phyloP scores from a whole-genome alignment of 2,113 vertebrate genomes.

The Ctenomys sociabilis region DNA sequence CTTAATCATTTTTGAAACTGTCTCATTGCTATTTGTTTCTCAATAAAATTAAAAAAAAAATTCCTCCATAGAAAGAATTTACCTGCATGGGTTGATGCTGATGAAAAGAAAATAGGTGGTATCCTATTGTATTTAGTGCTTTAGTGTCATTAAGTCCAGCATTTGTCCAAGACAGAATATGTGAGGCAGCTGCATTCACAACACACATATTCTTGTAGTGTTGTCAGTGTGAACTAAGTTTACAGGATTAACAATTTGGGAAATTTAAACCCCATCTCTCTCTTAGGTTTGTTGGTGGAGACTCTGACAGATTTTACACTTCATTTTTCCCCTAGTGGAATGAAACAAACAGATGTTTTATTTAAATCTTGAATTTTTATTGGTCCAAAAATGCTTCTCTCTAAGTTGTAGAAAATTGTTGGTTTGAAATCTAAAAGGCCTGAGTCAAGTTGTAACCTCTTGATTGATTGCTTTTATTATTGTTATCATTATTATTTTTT shows the following conservation, averaged over 20 bases:
- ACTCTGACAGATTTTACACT: not conserved
- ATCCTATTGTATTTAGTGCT: not conserved
- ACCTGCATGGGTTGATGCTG: not conserved
- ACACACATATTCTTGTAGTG: not conserved
- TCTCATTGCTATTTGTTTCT: no score
- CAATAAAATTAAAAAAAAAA: no score
- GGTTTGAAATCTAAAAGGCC: conserved; percentile 13
- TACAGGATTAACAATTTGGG: not conserved
- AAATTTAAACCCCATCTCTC: not conserved
- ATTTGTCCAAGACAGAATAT: not conserved
- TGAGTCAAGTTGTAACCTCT: not conserved
- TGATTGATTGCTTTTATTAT: not conserved
- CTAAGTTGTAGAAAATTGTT: not conserved
- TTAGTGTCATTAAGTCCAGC: not conserved
- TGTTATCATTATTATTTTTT: no score
- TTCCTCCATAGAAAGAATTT: conserved; percentile 28
- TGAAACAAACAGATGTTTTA: not conserved
- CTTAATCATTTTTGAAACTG: no score
- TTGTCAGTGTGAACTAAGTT: not conserved
- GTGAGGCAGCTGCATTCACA: not conserved
- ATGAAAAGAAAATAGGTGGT: not conserved
- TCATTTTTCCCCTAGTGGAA: not conserved
- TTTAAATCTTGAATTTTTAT: not conserved
- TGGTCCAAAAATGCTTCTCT: not conserved
- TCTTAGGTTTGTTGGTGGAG: not conserved